A percentile compares a stretch with the other conserved stretches of the same genome.
Conservation (phyloP, 1,140 invertebrate genomes). For the Aphaenogaster rudis region DNA sequence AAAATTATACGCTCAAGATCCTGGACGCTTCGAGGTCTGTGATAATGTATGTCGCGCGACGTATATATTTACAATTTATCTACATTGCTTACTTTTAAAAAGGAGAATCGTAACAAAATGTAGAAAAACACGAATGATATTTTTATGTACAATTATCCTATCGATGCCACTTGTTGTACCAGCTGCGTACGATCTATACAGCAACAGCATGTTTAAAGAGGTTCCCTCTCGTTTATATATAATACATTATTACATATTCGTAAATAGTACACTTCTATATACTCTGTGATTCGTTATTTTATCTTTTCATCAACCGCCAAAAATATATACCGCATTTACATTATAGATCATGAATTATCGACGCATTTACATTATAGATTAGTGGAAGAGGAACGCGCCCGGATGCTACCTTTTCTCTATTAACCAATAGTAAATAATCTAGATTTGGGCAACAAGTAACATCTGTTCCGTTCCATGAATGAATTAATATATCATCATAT, state of each 20-base stretch:
- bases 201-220: constrained; percentile 31
- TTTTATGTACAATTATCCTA: constrained; percentile 68
- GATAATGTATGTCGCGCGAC: constrained; percentile 47
- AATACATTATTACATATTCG: constrained; percentile 49
- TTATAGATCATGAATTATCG: constrained; percentile 33
- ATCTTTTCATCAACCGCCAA: constrained; percentile 38
- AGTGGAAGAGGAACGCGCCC: constrained; percentile 54
- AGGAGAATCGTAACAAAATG: constrained; percentile 83
- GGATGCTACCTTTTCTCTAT: constrained; percentile 12
- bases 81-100: constrained; percentile 75
- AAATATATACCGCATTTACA: constrained; percentile 44
- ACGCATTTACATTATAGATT: constrained; percentile 45
- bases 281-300: constrained; percentile 22
- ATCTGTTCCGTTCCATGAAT: constrained; percentile 57
- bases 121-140: constrained; percentile 82
- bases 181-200: constrained; percentile 29
- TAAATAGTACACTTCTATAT: constrained; percentile 37
- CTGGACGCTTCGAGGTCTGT: constrained; percentile 63
- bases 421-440: constrained; percentile 64
- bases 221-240: constrained; percentile 17
- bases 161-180: constrained; percentile 63
- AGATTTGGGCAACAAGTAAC: constrained; percentile 72
- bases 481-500: constrained; percentile 64
- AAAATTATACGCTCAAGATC: constrained; percentile 71
- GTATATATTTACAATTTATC: constrained; percentile 78